These are phyloP conservation scores for Tipula vernalis DNA, from an alignment of 2,888 invertebrate species.

Conservation along the genomic window DNA sequence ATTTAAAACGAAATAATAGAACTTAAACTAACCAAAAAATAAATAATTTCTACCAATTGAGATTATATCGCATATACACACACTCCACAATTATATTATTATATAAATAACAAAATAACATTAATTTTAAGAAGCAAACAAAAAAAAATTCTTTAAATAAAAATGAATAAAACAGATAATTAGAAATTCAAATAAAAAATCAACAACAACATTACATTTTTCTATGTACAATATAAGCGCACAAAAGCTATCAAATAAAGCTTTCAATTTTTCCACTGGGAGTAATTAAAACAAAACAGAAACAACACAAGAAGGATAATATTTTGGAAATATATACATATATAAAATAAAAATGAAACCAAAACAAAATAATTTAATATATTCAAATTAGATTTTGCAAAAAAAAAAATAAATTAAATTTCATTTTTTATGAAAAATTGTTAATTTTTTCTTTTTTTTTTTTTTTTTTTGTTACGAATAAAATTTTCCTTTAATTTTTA, in stretches of 20 bases:
- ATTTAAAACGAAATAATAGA: background rate
- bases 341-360: background rate
- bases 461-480: background rate
- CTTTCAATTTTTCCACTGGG: conserved; percentile 8
- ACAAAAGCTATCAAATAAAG: conserved; percentile 10
- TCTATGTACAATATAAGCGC: background rate
- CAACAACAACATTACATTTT: conserved; percentile 6
- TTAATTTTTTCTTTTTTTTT: background rate
- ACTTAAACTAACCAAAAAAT: background rate
- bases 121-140: background rate
- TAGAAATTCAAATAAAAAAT: conserved; percentile 8
- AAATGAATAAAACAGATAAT: background rate
- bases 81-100: background rate
- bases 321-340: background rate
- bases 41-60: background rate
- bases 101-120: background rate
- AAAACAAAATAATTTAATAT: background rate
- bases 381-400: background rate
- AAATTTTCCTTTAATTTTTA: background rate
- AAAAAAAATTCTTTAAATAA: background rate
- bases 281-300: conserved; percentile 7
- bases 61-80: background rate
- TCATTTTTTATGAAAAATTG: background rate
- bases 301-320: background rate
- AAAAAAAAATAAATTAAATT: background rate